Base-by-base conservation (phyloP, 2,888 invertebrate species). In the Monoplex corrugatus region DNA sequence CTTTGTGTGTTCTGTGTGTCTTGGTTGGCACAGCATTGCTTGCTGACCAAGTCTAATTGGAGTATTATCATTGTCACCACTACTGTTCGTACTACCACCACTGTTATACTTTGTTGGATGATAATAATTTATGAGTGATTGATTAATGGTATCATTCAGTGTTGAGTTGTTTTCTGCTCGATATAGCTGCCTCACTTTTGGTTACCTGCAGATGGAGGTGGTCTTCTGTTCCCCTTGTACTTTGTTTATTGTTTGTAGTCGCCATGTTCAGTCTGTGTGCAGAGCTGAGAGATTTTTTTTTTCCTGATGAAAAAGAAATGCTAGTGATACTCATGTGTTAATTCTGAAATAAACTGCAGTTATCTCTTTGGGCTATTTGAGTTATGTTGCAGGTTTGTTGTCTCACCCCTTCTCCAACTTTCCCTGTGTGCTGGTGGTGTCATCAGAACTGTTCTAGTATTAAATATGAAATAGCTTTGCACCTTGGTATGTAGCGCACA, bases 261-360 rank as follows among this genome's bases (percentile, higher is more conserved):
- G 40, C 45, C 72, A 40, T 86, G 86, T 75, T 84, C 84, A 84
- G 40, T 86, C 43, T 50, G 86, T 86, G 86, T 86, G 86, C 86
- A 86, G 50, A 86, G 68, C 86, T 40, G 50, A 68, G 35, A 86
- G 68, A 86, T 32, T 82, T 84, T 57, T 83, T 83, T 83, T 84
- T 50, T 80, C 43, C 83, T 88, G 63, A 82, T 63, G 80, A 50
- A 88, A 68, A 83, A 83, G 88, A 88, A 82, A 88, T 83, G 88
- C 88, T 88, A 88, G 88, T 88, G 88, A 88, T 88, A 88, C 88
- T 88, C 88, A 88, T 83, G 88, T 88, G 83, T 88, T 88, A 63
- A 63, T 88, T 88, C 88, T 82, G 45, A 88, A 88, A 88, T 88
- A 88, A 88, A 88, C 88, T 88, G 83, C 88, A 88, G 88, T 88